A percentile compares a stretch with the other conserved stretches of the same genome.
phyloP scores from a whole-genome alignment of 2,113 vertebrate species.

The Coptodon rendalli region DNA sequence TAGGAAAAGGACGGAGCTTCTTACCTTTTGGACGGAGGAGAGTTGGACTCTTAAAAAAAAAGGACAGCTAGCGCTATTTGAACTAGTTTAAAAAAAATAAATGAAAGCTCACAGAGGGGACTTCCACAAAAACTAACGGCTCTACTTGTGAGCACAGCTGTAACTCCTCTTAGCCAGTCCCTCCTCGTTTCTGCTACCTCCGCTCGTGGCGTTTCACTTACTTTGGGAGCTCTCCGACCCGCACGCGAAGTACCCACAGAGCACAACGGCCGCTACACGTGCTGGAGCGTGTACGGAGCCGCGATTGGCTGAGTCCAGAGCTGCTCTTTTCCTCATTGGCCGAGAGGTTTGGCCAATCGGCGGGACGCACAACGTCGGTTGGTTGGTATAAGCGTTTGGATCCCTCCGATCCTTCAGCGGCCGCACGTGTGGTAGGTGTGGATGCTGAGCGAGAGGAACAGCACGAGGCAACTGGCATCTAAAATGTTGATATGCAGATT shows the following conservation, averaged over 20 bases:
- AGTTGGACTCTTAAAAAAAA: not conserved
- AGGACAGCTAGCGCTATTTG: not conserved
- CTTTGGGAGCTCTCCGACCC: not conserved
- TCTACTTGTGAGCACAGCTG: too few relatives aligned
- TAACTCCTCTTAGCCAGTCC: not conserved
- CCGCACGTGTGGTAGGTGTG: slow-evolving; percentile 66
- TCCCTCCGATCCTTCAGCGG: not conserved
- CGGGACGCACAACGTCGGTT: not conserved
- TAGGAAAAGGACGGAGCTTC: not conserved
- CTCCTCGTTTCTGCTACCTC: not conserved
- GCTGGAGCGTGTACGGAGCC: not conserved
- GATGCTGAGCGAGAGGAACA: not conserved
- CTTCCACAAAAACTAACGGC: not conserved
- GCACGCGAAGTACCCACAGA: not conserved
- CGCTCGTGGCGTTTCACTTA: not conserved
- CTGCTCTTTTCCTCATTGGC: slow-evolving; percentile 1
- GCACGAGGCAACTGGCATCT: slow-evolving; percentile 30
- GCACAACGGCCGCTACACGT: slow-evolving; percentile 51
- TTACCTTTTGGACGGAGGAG: not conserved
- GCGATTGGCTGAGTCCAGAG: slow-evolving; percentile 15
- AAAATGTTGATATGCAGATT: not conserved
- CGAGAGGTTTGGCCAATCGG: slow-evolving; percentile 23
- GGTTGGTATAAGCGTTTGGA: not conserved
- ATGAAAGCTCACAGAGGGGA: not conserved
- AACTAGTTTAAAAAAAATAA: not conserved